Percentiles rank a stretch among this genome's conserved stretches.
Conservation (phyloP, 2,113 vertebrate species). For the Oenanthe melanoleuca region DNA sequence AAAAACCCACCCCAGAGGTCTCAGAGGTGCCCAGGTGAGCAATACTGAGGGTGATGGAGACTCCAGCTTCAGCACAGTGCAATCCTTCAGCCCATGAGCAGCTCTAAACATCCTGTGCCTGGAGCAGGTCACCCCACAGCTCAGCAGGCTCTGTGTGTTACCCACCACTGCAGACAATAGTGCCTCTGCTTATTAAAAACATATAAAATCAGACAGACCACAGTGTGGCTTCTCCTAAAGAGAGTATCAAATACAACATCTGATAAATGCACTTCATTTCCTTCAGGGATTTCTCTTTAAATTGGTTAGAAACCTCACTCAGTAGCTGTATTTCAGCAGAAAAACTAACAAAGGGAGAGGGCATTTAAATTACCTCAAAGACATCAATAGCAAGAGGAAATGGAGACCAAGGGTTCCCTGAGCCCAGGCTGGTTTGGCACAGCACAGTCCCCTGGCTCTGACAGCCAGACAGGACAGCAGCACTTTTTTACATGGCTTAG, state of each 20-base stretch:
- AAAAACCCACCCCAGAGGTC: background rate
- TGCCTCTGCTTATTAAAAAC: background rate
- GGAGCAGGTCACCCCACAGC: rapidly evolving
- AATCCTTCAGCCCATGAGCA: rapidly evolving
- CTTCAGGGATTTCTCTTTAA: background rate
- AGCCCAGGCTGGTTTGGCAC: background rate
- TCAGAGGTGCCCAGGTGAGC: background rate
- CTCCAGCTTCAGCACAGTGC: background rate
- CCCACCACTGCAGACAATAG: rapidly evolving
- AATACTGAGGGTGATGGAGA: background rate
- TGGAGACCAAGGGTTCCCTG: background rate
- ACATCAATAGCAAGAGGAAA: background rate
- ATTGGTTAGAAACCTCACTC: background rate
- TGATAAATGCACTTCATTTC: background rate
- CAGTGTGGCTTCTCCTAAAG: background rate
- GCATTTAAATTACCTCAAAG: background rate
- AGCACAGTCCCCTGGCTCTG: background rate
- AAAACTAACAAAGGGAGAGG: background rate
- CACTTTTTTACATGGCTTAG: background rate
- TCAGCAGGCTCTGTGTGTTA: background rate
- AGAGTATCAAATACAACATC: background rate
- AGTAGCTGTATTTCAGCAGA: background rate
- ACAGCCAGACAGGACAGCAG: background rate
- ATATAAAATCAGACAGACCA: background rate
- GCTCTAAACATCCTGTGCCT: background rate